Percentiles rank a stretch among this genome's conserved stretches.
phyloP scores from a whole-genome alignment of 2,113 vertebrate genomes.

The Sinocyclocheilus maitianheensis region DNA sequence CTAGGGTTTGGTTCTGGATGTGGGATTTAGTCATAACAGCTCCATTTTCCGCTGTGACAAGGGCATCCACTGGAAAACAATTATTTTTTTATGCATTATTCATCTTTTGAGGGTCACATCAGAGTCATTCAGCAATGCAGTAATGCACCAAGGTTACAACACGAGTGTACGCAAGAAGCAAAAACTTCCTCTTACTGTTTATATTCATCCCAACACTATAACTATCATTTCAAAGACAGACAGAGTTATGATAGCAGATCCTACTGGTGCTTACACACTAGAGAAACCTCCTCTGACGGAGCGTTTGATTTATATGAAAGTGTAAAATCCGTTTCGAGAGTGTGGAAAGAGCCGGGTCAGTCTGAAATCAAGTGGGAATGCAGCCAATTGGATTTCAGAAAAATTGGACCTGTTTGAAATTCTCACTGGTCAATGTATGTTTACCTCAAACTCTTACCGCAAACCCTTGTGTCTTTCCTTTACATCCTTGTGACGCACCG shows the following conservation, averaged over 20 bases:
- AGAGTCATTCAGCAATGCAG: not conserved
- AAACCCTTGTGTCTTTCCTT: not conserved
- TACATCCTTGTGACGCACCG: not conserved
- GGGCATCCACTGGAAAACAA: conserved; percentile 11
- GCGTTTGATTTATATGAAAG: conserved; percentile 31
- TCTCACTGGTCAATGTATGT: not conserved
- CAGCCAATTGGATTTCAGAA: not conserved
- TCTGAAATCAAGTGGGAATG: conserved; percentile 17
- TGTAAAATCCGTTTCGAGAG: not conserved
- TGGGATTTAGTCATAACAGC: conserved; percentile 21
- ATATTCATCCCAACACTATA: not conserved
- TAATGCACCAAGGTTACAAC: conserved; percentile 1
- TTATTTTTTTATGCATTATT: conserved; percentile 29
- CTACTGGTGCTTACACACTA: not conserved
- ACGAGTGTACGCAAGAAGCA: not conserved
- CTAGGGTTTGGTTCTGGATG: not conserved
- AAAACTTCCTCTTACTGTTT: not conserved
- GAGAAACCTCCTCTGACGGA: not conserved
- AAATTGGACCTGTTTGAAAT: not conserved
- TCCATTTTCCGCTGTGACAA: not conserved
- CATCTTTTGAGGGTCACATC: conserved; percentile 24
- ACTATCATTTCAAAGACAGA: conserved; percentile 6
- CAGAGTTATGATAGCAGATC: conserved; percentile 21
- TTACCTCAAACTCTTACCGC: not conserved
- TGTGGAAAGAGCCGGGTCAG: not conserved